Conservation (phyloP, 2,797 vertebrate species). For the Rhinichthys osculus region DNA sequence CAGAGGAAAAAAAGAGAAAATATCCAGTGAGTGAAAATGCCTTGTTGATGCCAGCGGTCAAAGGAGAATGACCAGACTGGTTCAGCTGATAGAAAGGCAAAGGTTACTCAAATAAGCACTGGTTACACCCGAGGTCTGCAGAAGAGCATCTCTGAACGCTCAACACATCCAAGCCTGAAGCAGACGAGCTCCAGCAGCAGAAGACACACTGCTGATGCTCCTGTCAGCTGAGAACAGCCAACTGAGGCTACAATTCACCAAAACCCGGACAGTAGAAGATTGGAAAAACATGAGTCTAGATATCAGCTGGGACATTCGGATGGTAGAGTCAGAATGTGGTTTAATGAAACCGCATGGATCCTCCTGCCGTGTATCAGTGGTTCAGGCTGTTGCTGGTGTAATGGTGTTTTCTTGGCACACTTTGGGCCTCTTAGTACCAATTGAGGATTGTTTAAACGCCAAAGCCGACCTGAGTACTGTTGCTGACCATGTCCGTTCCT, state of each 20-base stretch:
- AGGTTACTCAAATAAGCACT: background rate
- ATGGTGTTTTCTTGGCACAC: too few relatives aligned
- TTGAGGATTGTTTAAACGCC: background rate
- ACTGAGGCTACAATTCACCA: too few relatives aligned
- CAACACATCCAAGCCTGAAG: background rate
- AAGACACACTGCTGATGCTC: background rate
- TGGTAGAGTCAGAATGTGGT: too few relatives aligned
- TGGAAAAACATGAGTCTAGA: background rate
- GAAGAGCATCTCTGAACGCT: background rate
- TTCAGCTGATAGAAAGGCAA: slow-evolving; percentile 1
- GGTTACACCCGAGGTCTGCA: background rate
- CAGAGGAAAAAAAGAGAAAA: too few relatives aligned
- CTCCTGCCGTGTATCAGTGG: too few relatives aligned
- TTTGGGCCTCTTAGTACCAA: too few relatives aligned
- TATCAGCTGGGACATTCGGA: background rate
- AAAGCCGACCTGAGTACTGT: background rate
- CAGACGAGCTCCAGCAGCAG: too few relatives aligned
- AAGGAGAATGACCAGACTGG: slow-evolving; percentile 45
- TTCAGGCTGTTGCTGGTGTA: too few relatives aligned
- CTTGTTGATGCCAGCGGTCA: slow-evolving; percentile 6
- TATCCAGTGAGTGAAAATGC: too few relatives aligned
- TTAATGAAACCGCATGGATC: too few relatives aligned
- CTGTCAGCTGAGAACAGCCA: too few relatives aligned
- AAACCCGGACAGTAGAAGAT: too few relatives aligned
- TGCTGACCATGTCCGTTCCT: background rate